Percentiles rank a stretch among this genome's conserved stretches.
Evolutionary conservation across 1,140 invertebrate species (phyloP).

Genomic region (Drosophila suzukii): DNA sequence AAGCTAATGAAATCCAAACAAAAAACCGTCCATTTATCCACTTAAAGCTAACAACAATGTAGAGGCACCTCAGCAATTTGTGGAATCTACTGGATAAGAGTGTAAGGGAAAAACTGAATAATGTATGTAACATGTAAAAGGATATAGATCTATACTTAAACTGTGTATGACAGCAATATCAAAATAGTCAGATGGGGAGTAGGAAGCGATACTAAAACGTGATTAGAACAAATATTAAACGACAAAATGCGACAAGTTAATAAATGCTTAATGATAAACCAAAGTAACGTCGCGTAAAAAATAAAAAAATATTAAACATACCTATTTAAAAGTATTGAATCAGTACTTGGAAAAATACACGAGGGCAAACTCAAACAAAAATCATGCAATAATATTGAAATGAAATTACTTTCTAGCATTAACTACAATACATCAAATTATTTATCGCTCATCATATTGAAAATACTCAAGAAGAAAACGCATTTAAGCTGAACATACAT

Average conservation of each 20-base stretch:
- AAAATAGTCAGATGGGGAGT: conserved; percentile 37
- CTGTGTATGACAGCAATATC: conserved; percentile 69
- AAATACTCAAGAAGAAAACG: conserved; percentile 39
- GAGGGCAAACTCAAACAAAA: conserved; percentile 35
- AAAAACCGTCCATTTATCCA: conserved; percentile 78
- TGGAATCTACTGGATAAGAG: conserved; percentile 40
- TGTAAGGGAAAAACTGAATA: conserved; percentile 39
- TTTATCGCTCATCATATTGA: conserved; percentile 58
- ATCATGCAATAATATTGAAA: conserved; percentile 75
- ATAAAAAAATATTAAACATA: conserved; percentile 37
- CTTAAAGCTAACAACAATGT: conserved; percentile 56
- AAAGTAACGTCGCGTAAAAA: conserved; percentile 29
- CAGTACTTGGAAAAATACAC: conserved; percentile 30
- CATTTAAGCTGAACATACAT: conserved; percentile 61
- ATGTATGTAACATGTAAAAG: conserved; percentile 41
- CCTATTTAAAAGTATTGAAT: conserved; percentile 35
- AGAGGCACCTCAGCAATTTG: conserved; percentile 63
- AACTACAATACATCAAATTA: conserved; percentile 51
- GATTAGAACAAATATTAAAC: conserved; percentile 55
- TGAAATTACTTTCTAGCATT: conserved; percentile 74
- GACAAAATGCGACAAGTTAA: conserved; percentile 37
- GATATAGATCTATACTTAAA: conserved; percentile 41
- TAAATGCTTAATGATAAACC: conserved; percentile 43
- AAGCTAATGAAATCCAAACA: conserved; percentile 70
- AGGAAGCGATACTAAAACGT: conserved; percentile 48